Base-by-base conservation (phyloP, 2,888 invertebrate genomes). In the Rhorus exstirpatorius region DNA sequence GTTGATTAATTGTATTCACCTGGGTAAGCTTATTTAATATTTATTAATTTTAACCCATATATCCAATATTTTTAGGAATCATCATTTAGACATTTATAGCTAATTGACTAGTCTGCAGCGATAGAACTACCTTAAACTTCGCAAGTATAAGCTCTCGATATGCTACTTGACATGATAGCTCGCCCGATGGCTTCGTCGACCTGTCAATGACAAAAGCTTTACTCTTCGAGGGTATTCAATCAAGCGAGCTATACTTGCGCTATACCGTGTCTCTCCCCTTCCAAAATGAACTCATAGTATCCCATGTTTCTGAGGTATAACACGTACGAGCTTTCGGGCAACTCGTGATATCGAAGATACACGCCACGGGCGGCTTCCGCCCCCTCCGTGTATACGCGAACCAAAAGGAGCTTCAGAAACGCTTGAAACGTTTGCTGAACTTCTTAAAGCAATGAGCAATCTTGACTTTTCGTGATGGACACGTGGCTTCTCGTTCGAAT, bases 141-240 rank as follows among this genome's bases (percentile, higher is more conserved):
- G 38, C 35, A 26, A 60, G 60, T 38, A 38, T 60, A 60, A 60
- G n/a, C n/a, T n/a, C n/a, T 38, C 60, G 35, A 7, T n/a, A 14
- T 60, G 10, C 19, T 24, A 58, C 58, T 58, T 31, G 58, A 58
- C 31, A 31, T 24, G 14, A 17, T 31, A n/a, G 58, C 14, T 58
- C 31, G 58, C 58, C 31, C 58, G 35, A 31, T 58, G 31, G 58
- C 58, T 35, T 3, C 31, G 31, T 31, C 58, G 6, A 1, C n/a
- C 8, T 58, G 58, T 31, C 58, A 14, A n/a, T 35, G 58, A 58
- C 58, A 58, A 58, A 58, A 58, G 58, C 58, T 55, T 14, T 55
- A 12, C 26, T 55, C 55, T 1, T 19, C 24, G 26, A 26, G 55
- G 55, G 24, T 55, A 26, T 55, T 31, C 35, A n/a, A 26, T 58